Percentiles rank a stretch among this genome's conserved stretches.
phyloP scores from a whole-genome alignment of 2,113 vertebrate species.

The Muntiacus muntjak region DNA sequence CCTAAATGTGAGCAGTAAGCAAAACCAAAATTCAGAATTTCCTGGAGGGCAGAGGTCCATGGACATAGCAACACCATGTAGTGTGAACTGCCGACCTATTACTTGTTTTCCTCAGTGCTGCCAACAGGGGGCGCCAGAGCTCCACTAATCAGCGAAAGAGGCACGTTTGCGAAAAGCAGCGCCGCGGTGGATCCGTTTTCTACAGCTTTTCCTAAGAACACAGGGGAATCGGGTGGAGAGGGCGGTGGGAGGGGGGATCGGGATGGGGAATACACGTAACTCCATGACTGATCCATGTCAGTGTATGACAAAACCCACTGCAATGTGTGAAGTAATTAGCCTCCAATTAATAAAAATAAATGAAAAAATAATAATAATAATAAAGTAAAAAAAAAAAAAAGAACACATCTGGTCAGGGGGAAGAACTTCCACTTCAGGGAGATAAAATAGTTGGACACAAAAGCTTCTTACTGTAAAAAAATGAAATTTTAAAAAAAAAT shows the following conservation, averaged over 20 bases:
- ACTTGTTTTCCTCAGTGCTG: fast-evolving
- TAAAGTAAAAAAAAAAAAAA: too few relatives aligned
- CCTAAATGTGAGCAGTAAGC: background rate
- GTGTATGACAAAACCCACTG: too few relatives aligned
- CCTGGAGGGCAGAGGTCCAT: background rate
- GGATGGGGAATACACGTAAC: too few relatives aligned
- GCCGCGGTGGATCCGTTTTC: fast-evolving
- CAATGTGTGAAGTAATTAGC: too few relatives aligned
- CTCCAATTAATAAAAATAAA: too few relatives aligned
- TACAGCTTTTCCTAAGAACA: background rate
- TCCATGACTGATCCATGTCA: too few relatives aligned
- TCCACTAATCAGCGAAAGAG: background rate
- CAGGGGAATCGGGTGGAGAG: too few relatives aligned
- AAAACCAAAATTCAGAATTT: background rate
- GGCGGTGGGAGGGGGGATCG: too few relatives aligned
- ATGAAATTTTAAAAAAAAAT: background rate
- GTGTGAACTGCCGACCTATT: too few relatives aligned
- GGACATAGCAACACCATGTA: fast-evolving
- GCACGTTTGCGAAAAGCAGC: background rate
- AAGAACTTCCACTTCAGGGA: background rate
- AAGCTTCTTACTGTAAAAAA: background rate
- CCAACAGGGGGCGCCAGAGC: constrained; percentile 38
- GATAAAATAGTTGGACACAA: background rate
- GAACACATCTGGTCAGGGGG: background rate
- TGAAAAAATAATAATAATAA: too few relatives aligned